Base-by-base conservation (phyloP, 2,888 invertebrate genomes). In the Nomada ferruginata region DNA sequence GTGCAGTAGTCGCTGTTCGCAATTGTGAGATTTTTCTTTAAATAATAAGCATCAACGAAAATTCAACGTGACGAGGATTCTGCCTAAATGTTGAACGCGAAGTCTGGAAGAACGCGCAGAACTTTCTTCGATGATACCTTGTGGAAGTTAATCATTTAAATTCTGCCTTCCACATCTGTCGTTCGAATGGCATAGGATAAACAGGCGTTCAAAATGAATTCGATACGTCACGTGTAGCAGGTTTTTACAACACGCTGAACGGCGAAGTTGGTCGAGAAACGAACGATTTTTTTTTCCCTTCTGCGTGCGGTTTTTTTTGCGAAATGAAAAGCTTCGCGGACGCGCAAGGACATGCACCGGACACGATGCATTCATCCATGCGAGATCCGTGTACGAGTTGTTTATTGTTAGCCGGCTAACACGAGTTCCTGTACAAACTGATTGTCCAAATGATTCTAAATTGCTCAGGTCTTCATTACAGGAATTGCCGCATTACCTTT, bases 281-380 rank as follows among this genome's bases (percentile, higher is more conserved):
- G 61, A 13, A 53, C 9, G 18, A 55, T 70, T 42, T 20, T 13
- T 36, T 36, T 36, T 36, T 7, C 36, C 20, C 36, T 52, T 5
- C 29, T 36, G 13, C 9, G 15, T 13, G 50, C n/a, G 9, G 13
- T 26, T 44, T 70, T 81, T 76, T 71, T 44, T 76, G 83, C 70
- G 88, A 86, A 85, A 79, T 79, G 64, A 81, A 59, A 59, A 73
- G 74, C 72, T 82, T 82, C 74, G 84, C 81, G 84, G 86, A 85
- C 83, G 85, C 76, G 84, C 92, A 91, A 91, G 91, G 91, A 90
- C 92, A 26, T 50, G 44, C 63, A 91, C 91, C 90, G 90, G 89
- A 89, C 88, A 89, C 86, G 84, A 76, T 53, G 88, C 88, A 82
- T 87, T 87, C 90, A 89, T 88, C 85, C 87, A 86, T 84, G 86